Evolutionary conservation across 1,140 invertebrate species (phyloP).

Genomic region (Orius laevigatus): DNA sequence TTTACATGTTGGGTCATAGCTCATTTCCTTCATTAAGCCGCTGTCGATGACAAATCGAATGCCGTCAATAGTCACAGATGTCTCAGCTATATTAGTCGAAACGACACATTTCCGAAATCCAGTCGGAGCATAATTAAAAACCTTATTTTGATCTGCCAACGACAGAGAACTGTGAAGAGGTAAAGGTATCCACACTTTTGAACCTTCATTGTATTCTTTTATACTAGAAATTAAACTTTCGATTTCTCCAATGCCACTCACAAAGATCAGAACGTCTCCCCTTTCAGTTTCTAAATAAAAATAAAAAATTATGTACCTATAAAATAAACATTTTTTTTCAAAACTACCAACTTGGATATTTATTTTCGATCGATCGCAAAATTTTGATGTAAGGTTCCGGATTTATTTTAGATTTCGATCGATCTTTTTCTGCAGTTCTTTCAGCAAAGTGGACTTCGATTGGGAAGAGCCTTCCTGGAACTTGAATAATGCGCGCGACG

Average conservation of each 20-base stretch:
- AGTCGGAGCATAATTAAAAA: conserved; percentile 92
- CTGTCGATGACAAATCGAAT: conserved; percentile 96
- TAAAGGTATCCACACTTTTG: conserved; percentile 81
- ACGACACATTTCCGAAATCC: conserved; percentile 93
- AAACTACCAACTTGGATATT: conserved; percentile 51
- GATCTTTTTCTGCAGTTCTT: conserved; percentile 46
- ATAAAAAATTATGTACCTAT: conserved; percentile 8
- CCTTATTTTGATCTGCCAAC: conserved; percentile 90
- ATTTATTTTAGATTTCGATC: conserved; percentile 60
- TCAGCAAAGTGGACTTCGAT: conserved; percentile 82
- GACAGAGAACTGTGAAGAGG: conserved; percentile 87
- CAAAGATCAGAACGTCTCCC: conserved; percentile 90
- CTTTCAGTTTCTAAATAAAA: conserved; percentile 54
- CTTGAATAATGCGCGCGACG: conserved; percentile 67
- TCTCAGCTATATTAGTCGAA: conserved; percentile 99
- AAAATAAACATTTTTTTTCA: conserved; percentile 10
- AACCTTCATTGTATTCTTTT: conserved; percentile 64
- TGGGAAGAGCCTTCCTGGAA: conserved; percentile 85
- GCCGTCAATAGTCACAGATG: conserved; percentile 96
- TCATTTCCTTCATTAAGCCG: conserved; percentile 87
- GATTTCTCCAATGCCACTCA: conserved; percentile 93
- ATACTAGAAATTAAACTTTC: conserved; percentile 75
- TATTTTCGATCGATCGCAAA: conserved; percentile 79
- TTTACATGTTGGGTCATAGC: conserved; percentile 74
- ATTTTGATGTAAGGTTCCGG: conserved; percentile 84